Base-by-base conservation (phyloP, 2,888 invertebrate genomes). In the Idaea dimidiata region DNA sequence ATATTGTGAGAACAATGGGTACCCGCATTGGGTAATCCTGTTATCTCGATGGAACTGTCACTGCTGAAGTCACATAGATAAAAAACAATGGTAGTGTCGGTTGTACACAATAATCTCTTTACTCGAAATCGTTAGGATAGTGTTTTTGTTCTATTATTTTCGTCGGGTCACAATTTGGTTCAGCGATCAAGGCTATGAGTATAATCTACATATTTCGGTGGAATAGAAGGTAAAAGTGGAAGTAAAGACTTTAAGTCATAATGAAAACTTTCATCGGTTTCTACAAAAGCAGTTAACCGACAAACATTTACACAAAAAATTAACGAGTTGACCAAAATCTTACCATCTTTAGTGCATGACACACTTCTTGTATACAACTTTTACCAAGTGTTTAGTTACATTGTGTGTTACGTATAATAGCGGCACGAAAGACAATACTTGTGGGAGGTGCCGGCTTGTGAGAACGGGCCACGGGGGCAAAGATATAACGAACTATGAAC, bases 391-490 rank as follows among this genome's bases (percentile, higher is more conserved):
- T 43, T 43, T 43, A 43, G 43, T 43, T 10, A 43, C 43, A 8
- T 43, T 43, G 43, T 43, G 14, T 43, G 43, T 43, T 43, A 43
- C 43, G 43, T 43, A 10, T 43, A 43, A 43, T 43, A 43, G 43
- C 5, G 43, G 43, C 43, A 57, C 17, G 43, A 17, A 60, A 67
- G 65, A 65, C 67, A 67, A 67, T 65, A 62, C 65, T 60, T 64
- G 68, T 62, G 67, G 61, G 71, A 72, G 65, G 66, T 63, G 66
- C 71, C 62, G 66, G 65, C 66, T 65, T 67, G 79, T 83, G 83
- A 71, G 82, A 83, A 78, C 73, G 74, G 80, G 78, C 78, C 80
- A 83, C 74, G 77, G 72, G 80, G 82, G 75, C 82, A 81, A 68
- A 72, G 72, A 73, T 73, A 73, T 73, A 73, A 76, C 75, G 66